Evolutionary conservation across 2,888 invertebrate species (phyloP), one percentile per base, ranked within the genome.

Genomic region (Leptinotarsa tumamoca): DNA sequence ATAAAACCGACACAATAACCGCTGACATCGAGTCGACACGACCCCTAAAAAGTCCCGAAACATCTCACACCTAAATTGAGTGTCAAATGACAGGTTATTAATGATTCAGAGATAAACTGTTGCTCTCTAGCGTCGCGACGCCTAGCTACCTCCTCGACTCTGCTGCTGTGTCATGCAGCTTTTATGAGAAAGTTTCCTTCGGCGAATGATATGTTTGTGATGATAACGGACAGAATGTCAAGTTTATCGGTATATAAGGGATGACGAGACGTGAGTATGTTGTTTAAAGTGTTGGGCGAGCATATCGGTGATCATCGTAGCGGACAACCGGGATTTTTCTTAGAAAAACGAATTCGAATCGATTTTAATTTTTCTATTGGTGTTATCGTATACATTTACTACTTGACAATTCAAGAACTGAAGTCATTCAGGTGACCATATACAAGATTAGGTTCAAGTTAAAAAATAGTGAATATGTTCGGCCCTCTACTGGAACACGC

Each of bases 41-140:
- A 72, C 66, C 67, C 58, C 63, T 33, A 61, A 73, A 78, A 67
- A 78, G 73, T 68, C 71, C 75, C 71, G 68, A 75, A 75, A 74
- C 76, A 74, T 75, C 75, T 72, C 72, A 72, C 68, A 72, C 72
- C 76, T 68, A 79, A 79, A 79, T 79, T 76, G 78, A 76, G 79
- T 79, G 79, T 76, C 76, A 76, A 79, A 73, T 76, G 78, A 79
- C 78, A 79, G 74, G 76, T 79, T 79, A 79, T 79, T 79, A 79
- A 79, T 79, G 79, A 79, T 79, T 76, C 79, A 79, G 17, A 67
- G 78, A 76, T 79, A 76, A 78, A 78, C 79, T 79, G 79, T 79
- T 79, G 79, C 79, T 78, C 74, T 73, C 68, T 66, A 50, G 49
- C 71, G 71, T 50, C 70, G 63, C 23, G 73, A 68, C 67, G 73